Evolutionary conservation across 2,888 invertebrate genomes (phyloP).

Genomic region (Argyra leucocephala): DNA sequence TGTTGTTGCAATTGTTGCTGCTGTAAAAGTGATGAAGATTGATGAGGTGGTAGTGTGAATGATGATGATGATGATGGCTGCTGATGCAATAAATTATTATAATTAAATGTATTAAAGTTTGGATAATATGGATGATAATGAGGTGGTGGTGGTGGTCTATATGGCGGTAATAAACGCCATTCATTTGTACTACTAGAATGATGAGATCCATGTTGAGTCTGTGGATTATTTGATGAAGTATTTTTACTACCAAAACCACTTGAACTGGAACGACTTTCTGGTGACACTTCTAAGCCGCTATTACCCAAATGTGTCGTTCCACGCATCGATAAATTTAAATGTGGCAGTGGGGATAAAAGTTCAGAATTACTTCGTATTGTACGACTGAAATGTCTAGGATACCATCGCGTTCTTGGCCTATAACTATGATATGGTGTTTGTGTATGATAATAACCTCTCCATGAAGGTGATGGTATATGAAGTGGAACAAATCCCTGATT

Average conservation of each 20-base stretch:
- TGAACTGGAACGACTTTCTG: slow-evolving; percentile 78
- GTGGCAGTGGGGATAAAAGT: slow-evolving; percentile 53
- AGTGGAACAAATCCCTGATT: slow-evolving; percentile 52
- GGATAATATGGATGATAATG: slow-evolving; percentile 38
- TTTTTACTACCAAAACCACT: slow-evolving; percentile 88
- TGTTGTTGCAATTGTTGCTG: slow-evolving; percentile 22
- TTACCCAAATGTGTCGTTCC: slow-evolving; percentile 21
- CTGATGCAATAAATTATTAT: slow-evolving; percentile 50
- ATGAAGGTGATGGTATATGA: slow-evolving; percentile 55
- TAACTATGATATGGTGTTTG: slow-evolving; percentile 42
- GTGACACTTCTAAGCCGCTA: slow-evolving; percentile 61
- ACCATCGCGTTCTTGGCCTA: slow-evolving; percentile 54
- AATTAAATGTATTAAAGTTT: slow-evolving; percentile 16
- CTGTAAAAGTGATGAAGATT: slow-evolving; percentile 30
- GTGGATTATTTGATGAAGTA: slow-evolving; percentile 59
- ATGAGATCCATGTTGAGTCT: slow-evolving; percentile 72
- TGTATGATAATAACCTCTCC: slow-evolving; percentile 43
- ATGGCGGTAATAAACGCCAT: slow-evolving; percentile 66
- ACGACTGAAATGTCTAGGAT: slow-evolving; percentile 56
- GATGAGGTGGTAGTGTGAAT: slow-evolving; percentile 49
- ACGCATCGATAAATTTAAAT: slow-evolving; percentile 42
- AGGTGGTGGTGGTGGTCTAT: slow-evolving; percentile 61
- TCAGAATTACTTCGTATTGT: slow-evolving; percentile 60
- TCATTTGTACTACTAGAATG: slow-evolving; percentile 63
- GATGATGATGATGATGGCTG: slow-evolving; percentile 52